These are phyloP conservation scores for Plebejus anna DNA, from an alignment of 2,888 invertebrate species.

Conservation along the genomic window DNA sequence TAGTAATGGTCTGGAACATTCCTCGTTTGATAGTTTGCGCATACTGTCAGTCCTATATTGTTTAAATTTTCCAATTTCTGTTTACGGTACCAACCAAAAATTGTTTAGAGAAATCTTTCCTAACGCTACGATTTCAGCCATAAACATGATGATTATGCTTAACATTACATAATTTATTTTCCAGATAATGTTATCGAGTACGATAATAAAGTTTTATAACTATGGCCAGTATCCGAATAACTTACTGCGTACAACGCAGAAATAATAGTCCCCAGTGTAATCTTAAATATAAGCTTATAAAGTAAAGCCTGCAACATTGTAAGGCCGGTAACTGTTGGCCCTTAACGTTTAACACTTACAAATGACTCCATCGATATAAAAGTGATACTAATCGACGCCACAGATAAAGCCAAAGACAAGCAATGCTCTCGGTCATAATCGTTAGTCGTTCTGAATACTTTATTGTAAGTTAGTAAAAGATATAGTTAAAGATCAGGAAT, in stretches of 20 bases:
- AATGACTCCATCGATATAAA: conserved; percentile 36
- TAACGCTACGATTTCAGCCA: neutral
- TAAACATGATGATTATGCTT: neutral
- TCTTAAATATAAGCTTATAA: conserved; percentile 22
- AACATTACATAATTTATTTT: neutral
- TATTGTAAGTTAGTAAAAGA: neutral
- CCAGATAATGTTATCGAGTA: conserved; percentile 16
- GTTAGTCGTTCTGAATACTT: neutral
- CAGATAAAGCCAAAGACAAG: conserved; percentile 9
- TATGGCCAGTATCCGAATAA: conserved; percentile 15
- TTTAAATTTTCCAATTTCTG: neutral
- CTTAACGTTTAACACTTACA: conserved; percentile 34
- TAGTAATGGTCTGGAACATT: neutral
- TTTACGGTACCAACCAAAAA: neutral
- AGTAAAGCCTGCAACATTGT: conserved; percentile 25
- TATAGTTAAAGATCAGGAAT: neutral
- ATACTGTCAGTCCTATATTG: neutral
- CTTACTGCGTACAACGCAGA: conserved; percentile 15
- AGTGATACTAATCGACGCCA: conserved; percentile 37
- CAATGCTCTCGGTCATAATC: conserved; percentile 1
- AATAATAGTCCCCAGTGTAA: conserved; percentile 9
- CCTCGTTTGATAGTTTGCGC: neutral
- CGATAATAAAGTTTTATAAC: conserved; percentile 21
- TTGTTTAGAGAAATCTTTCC: neutral
- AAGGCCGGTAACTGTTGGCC: conserved; percentile 9